A percentile compares a stretch with the other conserved stretches of the same genome.
Evolutionary conservation across 2,888 invertebrate genomes (phyloP).

Genomic region (Euproctis similis): DNA sequence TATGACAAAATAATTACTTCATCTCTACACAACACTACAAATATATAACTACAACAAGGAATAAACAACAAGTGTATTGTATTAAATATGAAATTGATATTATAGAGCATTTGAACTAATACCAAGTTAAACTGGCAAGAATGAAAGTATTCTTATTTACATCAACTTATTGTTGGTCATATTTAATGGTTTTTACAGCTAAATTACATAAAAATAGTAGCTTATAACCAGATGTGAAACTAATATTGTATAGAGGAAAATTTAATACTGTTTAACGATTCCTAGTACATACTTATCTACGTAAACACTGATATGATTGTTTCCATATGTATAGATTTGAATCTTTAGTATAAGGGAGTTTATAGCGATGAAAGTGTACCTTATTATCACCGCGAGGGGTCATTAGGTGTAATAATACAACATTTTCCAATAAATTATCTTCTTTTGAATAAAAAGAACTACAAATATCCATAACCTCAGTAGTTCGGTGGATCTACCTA

Average conservation of each 20-base stretch:
- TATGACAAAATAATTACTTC: no score
- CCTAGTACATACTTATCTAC: slow-evolving; percentile 41
- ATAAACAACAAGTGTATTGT: no score
- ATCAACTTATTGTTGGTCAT: no score
- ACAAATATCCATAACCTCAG: slow-evolving; percentile 71
- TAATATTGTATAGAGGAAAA: neutral
- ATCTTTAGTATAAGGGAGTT: slow-evolving; percentile 26
- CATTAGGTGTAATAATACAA: slow-evolving; percentile 62
- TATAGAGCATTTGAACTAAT: no score
- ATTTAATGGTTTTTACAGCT: no score
- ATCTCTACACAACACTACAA: no score
- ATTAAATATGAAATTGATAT: no score
- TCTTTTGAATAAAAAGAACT: slow-evolving; percentile 59
- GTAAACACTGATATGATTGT: slow-evolving; percentile 59
- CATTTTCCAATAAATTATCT: slow-evolving; percentile 55
- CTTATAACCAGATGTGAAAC: neutral
- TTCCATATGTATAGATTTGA: slow-evolving; percentile 39
- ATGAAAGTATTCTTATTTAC: no score
- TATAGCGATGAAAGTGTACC: slow-evolving; percentile 44
- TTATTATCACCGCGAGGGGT: slow-evolving; percentile 55
- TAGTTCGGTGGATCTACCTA: slow-evolving; percentile 57
- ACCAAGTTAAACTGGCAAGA: no score
- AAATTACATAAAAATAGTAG: neutral
- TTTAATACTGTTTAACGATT: slow-evolving; percentile 24
- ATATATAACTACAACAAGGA: no score